Base-by-base conservation (phyloP, 2,888 invertebrate genomes). In the Sinotaia quadrata region DNA sequence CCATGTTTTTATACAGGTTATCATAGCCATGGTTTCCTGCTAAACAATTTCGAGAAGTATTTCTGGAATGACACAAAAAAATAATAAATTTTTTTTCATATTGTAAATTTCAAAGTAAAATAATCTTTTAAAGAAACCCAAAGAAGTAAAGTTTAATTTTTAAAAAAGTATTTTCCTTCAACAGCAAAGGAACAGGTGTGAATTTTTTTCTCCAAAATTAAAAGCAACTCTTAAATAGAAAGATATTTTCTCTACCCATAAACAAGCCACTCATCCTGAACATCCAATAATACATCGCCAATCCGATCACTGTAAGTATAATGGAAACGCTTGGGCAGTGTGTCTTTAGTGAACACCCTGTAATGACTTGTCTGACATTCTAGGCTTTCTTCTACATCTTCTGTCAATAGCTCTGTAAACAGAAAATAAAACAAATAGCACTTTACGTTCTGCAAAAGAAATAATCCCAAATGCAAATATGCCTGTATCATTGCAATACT, bases 1-100 rank as follows among this genome's bases (percentile, higher is more conserved):
- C 81, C 86, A 87, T 87, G 44, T 80, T 78, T 63, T 78, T 78
- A 68, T 75, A 78, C 3, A 75, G 72, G 69, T 86, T 85, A 69
- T 87, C 87, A 76, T 82, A 85, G 4, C 87, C 87, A 78, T 87
- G 86, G 36, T 78, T 78, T 31, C 86, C 87, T 34, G 79, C 82
- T 60, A 34, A 61, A 65, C 84, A 82, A 31, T 27, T 49, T 5
- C 31, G 24, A 7, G 36, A 33, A 29, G 12, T 37, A 52, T 68
- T 63, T 24, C 69, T 60, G 41, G 7, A 24, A 12, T 51, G 75
- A 75, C 78, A 84, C 84, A 84, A 89, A 58, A n/a, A 56, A 21
- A 24, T 27, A 12, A 24, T 12, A 59, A 31, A 27, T 59, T 58
- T n/a, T n/a, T n/a, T n/a, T n/a, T n/a, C n/a, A n/a, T n/a, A n/a